Evolutionary conservation across 2,888 invertebrate species (phyloP), one percentile per base, ranked within the genome.

Genomic region (Eristalis arbustorum): DNA sequence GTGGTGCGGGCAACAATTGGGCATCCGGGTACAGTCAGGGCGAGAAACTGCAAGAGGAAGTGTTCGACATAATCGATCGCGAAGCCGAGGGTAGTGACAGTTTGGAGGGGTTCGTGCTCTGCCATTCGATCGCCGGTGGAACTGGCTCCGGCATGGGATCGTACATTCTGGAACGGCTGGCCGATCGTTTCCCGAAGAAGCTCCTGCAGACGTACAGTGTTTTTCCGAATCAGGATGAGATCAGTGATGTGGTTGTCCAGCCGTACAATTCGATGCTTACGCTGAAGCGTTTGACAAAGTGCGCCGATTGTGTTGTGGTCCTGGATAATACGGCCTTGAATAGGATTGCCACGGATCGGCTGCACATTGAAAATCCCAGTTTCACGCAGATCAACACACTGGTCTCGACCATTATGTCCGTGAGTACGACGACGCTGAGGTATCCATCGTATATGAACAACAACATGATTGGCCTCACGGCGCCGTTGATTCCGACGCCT

Each of bases 61-160:
- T 99, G 64, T 99, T 99, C 93, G 99, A 99, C 93, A 99, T 99
- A 80, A 97, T 99, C 88, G 99, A 99, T 92, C 95, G 99, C 90
- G 99, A 99, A 93, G 99, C 99, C 3, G 99, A 99, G 93, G 99
- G 99, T 57, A 98, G 98, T 92, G 99, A 99, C 92, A 98, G 98
- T 91, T 94, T 99, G 73, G 99, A 99, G 94, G 99, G 99, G 0
- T 99, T 99, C 94, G 98, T 99, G 31, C 93, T 99, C 74, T 99
- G 99, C 90, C 99, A 99, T 94, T 99, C 99, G 6, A 99, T 99
- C 92, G 99, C 99, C 69, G 99, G 99, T 61, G 99, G 99, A 72
- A 99, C 99, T n/a, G 99, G 99, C 0, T 99, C 99, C 0, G 99
- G 99, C 14, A 98, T 99, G 97, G 99, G 99, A 0, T 99, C 99